These are phyloP conservation scores for Oryzias sinensis DNA, from an alignment of 2,797 vertebrate species.

Conservation along the genomic window DNA sequence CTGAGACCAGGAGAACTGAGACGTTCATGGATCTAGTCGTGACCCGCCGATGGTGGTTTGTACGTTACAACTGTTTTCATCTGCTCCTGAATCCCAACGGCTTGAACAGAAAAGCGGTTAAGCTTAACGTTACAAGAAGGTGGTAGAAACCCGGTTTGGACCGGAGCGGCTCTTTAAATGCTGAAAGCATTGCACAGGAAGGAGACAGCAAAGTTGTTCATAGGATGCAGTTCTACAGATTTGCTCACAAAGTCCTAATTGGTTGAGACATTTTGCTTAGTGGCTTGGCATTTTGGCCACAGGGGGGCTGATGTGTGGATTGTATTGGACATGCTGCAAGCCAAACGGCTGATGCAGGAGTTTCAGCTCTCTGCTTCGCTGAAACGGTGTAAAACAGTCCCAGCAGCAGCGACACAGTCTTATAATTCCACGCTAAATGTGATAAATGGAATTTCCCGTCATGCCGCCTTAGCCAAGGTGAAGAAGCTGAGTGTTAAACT, in stretches of 20 bases:
- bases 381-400: conserved; percentile 34
- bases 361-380: conserved; percentile 29
- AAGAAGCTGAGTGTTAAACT: conserved; percentile 28
- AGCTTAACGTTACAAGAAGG: too few relatives aligned
- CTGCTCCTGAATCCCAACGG: too few relatives aligned
- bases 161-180: too few relatives aligned
- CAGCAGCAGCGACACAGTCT: conserved; percentile 25
- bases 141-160: too few relatives aligned
- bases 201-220: conserved; percentile 22
- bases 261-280: conserved; percentile 72
- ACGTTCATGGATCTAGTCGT: too few relatives aligned
- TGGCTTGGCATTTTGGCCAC: conserved; percentile 68
- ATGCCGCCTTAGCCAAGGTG: conserved; percentile 26
- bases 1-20: too few relatives aligned
- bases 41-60: too few relatives aligned
- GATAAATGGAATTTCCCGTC: conserved; percentile 8
- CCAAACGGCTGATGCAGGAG: conserved; percentile 63
- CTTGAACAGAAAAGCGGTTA: too few relatives aligned
- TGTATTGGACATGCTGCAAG: conserved; percentile 60
- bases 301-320: conserved; percentile 69
- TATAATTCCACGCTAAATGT: conserved; percentile 11
- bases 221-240: conserved; percentile 56
- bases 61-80: too few relatives aligned
- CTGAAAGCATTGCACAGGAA: not conserved
- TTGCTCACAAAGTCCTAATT: conserved; percentile 60